These are phyloP conservation scores for Ophraella communa DNA, from an alignment of 2,888 invertebrate species.

Conservation along the genomic window DNA sequence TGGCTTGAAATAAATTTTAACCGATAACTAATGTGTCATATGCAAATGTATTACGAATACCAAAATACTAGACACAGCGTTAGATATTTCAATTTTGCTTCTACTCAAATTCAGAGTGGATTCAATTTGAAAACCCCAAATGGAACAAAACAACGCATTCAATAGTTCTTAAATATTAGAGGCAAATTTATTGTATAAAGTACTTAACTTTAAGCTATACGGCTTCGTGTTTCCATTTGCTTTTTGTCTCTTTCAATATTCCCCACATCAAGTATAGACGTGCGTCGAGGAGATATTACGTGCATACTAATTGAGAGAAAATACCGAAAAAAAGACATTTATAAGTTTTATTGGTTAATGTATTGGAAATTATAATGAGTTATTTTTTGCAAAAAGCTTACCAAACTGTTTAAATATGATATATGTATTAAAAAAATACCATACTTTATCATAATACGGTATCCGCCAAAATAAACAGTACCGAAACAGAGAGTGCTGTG, in stretches of 20 bases:
- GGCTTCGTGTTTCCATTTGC: slow-evolving; percentile 3
- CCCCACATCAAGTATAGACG: background rate
- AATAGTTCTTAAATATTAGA: slow-evolving; percentile 1
- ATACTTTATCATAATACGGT: no score
- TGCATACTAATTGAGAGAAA: background rate
- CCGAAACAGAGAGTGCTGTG: no score
- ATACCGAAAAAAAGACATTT: background rate
- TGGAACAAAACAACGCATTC: background rate
- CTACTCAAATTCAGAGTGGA: background rate
- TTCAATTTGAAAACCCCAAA: background rate
- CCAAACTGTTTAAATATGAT: no score
- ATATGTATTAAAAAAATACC: no score
- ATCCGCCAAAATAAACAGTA: no score
- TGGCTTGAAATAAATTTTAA: no score
- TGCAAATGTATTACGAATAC: no score
- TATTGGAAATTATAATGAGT: background rate
- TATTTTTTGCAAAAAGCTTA: background rate
- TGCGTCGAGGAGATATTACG: background rate
- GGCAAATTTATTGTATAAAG: slow-evolving; percentile 14
- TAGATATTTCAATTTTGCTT: background rate
- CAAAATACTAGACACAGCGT: no score
- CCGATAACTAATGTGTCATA: no score
- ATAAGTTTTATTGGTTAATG: background rate
- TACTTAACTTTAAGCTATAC: background rate
- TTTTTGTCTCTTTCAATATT: background rate